Evolutionary conservation across 2,797 vertebrate genomes (phyloP).

Genomic region (Ibycter americanus): DNA sequence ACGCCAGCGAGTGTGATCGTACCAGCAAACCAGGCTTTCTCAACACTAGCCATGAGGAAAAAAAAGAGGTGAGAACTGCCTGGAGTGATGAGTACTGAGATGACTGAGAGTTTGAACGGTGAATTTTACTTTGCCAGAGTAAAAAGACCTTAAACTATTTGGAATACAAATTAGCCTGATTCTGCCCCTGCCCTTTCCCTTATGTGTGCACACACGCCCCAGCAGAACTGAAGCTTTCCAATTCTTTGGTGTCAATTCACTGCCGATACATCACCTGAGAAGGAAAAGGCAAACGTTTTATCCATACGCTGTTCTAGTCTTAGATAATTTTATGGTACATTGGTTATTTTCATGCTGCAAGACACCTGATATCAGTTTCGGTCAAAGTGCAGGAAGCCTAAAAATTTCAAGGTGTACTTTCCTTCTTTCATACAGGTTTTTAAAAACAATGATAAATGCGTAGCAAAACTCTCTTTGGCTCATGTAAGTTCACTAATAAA

Average conservation of each 20-base stretch:
- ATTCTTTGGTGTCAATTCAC: not conserved
- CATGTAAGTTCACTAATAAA: constrained; percentile 58
- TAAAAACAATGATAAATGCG: constrained; percentile 42
- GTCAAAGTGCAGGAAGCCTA: not conserved
- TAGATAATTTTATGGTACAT: not conserved
- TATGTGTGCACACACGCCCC: not conserved
- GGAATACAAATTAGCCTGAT: not conserved
- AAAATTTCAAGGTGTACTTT: not conserved
- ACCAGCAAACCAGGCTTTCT: not conserved
- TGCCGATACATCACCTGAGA: not conserved
- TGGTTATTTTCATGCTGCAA: not conserved
- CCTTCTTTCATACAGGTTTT: not conserved
- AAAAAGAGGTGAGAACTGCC: not conserved
- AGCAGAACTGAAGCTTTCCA: not conserved
- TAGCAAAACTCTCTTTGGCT: constrained; percentile 42
- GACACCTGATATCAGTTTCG: constrained; percentile 4
- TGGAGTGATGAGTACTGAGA: not conserved
- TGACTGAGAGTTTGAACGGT: not conserved
- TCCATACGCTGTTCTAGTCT: not conserved
- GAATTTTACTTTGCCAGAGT: not conserved
- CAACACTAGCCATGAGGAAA: not conserved
- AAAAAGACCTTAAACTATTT: not conserved
- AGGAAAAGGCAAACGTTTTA: not conserved
- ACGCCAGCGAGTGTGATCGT: rapidly evolving
- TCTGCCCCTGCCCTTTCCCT: not conserved